A percentile compares a stretch with the other conserved stretches of the same genome.
phyloP scores from a whole-genome alignment of 2,888 invertebrate genomes.

The Catocala nupta region DNA sequence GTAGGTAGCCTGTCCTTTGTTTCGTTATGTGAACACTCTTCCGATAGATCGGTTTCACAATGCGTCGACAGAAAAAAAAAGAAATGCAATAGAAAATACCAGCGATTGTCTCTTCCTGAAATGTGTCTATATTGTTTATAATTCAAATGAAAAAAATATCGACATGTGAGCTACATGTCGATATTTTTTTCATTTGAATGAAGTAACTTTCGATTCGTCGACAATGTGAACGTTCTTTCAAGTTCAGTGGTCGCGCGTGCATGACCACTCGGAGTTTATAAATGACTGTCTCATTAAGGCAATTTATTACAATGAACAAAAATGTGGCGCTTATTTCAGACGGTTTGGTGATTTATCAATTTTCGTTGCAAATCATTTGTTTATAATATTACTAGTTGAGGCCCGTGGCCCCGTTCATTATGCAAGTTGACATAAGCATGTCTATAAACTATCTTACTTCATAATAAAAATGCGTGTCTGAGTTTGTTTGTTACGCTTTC shows the following conservation, averaged over 20 bases:
- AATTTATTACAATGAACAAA: conserved; percentile 15
- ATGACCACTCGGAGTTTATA: not conserved
- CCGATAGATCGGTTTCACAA: too few relatives aligned
- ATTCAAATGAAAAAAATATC: too few relatives aligned
- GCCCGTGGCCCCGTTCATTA: too few relatives aligned
- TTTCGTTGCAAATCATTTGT: not conserved
- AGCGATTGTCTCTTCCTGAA: not conserved
- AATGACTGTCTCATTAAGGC: conserved; percentile 19
- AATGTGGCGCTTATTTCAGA: conserved; percentile 10
- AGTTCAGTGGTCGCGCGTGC: conserved; percentile 56
- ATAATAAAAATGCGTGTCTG: too few relatives aligned
- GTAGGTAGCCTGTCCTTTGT: too few relatives aligned
- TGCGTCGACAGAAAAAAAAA: too few relatives aligned
- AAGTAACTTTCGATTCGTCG: conserved; percentile 39
- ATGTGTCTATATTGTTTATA: not conserved
- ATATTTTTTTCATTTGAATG: too few relatives aligned
- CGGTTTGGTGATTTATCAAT: conserved; percentile 3
- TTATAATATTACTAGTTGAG: not conserved
- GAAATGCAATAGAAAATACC: too few relatives aligned
- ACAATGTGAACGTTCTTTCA: conserved; percentile 52
- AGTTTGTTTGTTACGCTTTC: too few relatives aligned
- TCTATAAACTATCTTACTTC: too few relatives aligned
- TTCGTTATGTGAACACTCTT: too few relatives aligned
- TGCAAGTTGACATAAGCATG: too few relatives aligned
- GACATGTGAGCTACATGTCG: not conserved